These are phyloP conservation scores for Periphyllus acericola DNA, from an alignment of 2,888 invertebrate species.

Conservation along the genomic window DNA sequence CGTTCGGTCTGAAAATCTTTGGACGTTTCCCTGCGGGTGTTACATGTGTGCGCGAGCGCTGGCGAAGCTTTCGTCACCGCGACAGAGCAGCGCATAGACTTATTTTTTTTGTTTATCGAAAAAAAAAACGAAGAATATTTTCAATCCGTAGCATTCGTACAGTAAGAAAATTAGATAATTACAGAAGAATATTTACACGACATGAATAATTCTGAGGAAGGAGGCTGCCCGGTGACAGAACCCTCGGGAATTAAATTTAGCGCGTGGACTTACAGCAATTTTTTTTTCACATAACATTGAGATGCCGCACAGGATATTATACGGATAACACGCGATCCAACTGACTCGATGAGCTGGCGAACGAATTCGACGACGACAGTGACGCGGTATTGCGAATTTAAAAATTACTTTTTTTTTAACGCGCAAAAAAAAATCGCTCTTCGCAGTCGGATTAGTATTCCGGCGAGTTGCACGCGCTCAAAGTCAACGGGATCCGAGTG, in stretches of 20 bases:
- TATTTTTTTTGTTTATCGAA: too few species aligned
- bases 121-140: too few species aligned
- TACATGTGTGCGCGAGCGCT: not conserved
- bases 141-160: too few species aligned
- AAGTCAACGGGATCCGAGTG: conserved; percentile 30
- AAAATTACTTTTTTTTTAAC: not conserved
- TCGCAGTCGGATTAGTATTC: conserved; percentile 14
- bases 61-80: not conserved
- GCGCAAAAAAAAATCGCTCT: conserved; percentile 5
- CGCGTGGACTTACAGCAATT: not conserved
- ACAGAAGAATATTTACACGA: too few species aligned
- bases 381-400: not conserved
- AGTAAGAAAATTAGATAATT: too few species aligned
- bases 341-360: too few species aligned
- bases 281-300: conserved; percentile 38
- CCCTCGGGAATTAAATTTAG: too few species aligned
- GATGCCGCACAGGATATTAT: not conserved
- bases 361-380: not conserved
- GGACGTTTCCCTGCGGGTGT: not conserved
- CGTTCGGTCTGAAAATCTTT: conserved; percentile 29
- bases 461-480: not conserved
- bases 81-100: too few species aligned
- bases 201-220: too few species aligned
- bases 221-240: too few species aligned
- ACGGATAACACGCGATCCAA: not conserved